phyloP scores from a whole-genome alignment of 2,797 vertebrate genomes.

The Caiman crocodilus region DNA sequence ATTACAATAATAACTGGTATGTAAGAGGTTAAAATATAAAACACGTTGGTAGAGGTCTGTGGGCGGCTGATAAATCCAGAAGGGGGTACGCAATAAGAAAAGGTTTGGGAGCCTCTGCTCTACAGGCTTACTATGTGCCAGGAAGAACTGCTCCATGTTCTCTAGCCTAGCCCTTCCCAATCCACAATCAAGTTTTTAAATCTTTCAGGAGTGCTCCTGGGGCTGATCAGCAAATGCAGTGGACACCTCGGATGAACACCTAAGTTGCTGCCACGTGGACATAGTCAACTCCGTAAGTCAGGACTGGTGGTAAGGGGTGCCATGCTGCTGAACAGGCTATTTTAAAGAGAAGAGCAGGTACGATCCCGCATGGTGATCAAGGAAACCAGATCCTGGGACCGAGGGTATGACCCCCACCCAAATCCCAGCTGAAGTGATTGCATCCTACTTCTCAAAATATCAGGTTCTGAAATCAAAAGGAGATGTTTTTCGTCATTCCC shows the following conservation, averaged over 20 bases:
- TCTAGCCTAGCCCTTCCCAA: not conserved
- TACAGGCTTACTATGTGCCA: no score
- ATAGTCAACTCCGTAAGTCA: not conserved
- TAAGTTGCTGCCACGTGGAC: not conserved
- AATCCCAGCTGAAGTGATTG: not conserved
- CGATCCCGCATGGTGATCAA: rapidly evolving
- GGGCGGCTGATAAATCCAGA: no score
- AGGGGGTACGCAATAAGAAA: no score
- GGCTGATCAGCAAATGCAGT: not conserved
- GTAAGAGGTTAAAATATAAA: no score
- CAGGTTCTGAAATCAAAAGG: not conserved
- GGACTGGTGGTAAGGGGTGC: not conserved
- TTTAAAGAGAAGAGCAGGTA: not conserved
- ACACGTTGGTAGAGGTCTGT: no score
- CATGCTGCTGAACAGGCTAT: not conserved
- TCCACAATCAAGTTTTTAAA: not conserved
- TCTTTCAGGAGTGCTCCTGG: not conserved
- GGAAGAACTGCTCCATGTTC: not conserved
- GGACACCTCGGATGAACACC: not conserved
- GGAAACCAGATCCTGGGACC: not conserved
- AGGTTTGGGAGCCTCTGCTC: no score
- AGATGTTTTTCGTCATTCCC: not conserved
- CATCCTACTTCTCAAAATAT: not conserved
- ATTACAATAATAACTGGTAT: no score
- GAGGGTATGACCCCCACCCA: not conserved